Evolutionary conservation across 2,888 invertebrate genomes (phyloP).

Genomic region (Apoda limacodes): DNA sequence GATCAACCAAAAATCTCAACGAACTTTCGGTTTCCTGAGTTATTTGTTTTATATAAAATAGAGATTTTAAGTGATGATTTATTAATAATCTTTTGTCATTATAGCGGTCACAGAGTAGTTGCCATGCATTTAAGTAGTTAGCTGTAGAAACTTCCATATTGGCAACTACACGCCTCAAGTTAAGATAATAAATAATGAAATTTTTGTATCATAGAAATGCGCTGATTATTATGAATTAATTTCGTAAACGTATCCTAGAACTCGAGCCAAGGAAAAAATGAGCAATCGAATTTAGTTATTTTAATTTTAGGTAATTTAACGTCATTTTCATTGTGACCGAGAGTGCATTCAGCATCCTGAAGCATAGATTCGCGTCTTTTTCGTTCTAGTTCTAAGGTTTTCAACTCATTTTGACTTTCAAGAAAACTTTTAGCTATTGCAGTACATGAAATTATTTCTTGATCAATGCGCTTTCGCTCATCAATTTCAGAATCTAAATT

Average conservation of each 20-base stretch:
- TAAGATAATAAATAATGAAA: constrained; percentile 16
- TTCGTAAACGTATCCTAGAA: constrained; percentile 14
- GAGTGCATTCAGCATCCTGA: constrained; percentile 2
- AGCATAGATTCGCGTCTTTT: constrained; percentile 3
- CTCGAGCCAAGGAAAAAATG: constrained; percentile 14
- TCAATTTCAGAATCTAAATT: constrained; percentile 2
- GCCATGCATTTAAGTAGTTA: constrained; percentile 16
- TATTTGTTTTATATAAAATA: constrained; percentile 11
- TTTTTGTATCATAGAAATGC: constrained; percentile 11
- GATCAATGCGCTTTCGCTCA: constrained; percentile 5
- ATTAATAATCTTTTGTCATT: constrained; percentile 16
- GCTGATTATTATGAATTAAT: constrained; percentile 11
- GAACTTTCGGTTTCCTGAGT: constrained; percentile 13
- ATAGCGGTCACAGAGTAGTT: constrained; percentile 11
- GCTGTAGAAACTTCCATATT: constrained; percentile 13
- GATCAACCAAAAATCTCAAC: constrained; percentile 17
- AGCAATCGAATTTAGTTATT: constrained; percentile 13
- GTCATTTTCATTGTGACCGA: constrained; percentile 4
- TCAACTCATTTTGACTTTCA: constrained; percentile 2
- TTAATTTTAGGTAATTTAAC: constrained; percentile 13
- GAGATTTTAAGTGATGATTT: constrained; percentile 12
- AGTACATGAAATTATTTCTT: constrained; percentile 5
- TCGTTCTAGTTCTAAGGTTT: constrained; percentile 1
- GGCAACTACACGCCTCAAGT: constrained; percentile 13
- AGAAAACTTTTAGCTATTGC: constrained; percentile 8